These are phyloP conservation scores for Tragelaphus buxtoni DNA, from an alignment of 2,113 vertebrate genomes.

Conservation along the genomic window DNA sequence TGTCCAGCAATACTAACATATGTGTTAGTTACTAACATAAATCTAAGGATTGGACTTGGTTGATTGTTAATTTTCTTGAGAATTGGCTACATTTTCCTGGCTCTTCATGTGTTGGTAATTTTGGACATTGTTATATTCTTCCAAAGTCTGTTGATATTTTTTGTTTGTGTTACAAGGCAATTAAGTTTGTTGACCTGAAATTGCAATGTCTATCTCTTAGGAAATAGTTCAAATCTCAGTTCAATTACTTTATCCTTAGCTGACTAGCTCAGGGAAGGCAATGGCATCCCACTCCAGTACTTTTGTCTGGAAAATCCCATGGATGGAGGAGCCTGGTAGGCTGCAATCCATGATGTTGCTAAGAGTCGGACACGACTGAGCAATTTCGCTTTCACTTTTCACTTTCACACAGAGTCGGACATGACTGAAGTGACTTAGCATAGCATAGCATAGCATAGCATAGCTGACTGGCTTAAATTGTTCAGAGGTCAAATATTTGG, in stretches of 20 bases:
- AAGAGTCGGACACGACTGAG: no score
- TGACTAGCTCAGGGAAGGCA: not conserved
- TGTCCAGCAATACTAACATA: not conserved
- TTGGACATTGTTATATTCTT: not conserved
- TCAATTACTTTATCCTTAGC: not conserved
- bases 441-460: not conserved
- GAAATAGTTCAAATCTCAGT: not conserved
- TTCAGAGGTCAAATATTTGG: not conserved
- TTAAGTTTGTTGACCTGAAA: not conserved
- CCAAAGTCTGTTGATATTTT: not conserved
- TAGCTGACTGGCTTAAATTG: not conserved
- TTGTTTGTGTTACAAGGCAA: not conserved
- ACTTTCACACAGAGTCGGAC: no score
- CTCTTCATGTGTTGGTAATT: not conserved
- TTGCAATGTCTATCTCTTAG: not conserved
- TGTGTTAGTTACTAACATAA: not conserved
- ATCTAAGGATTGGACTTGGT: not conserved
- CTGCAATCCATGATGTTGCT: no score
- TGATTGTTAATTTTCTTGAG: not conserved
- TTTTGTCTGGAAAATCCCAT: no score
- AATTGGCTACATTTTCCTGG: not conserved
- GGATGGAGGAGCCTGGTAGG: no score
- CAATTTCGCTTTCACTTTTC: no score
- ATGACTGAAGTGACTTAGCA: no score
- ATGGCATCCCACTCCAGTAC: no score